A percentile compares a stretch with the other conserved stretches of the same genome.
Evolutionary conservation across 2,113 vertebrate genomes (phyloP).

Genomic region (Phaetusa simplex): DNA sequence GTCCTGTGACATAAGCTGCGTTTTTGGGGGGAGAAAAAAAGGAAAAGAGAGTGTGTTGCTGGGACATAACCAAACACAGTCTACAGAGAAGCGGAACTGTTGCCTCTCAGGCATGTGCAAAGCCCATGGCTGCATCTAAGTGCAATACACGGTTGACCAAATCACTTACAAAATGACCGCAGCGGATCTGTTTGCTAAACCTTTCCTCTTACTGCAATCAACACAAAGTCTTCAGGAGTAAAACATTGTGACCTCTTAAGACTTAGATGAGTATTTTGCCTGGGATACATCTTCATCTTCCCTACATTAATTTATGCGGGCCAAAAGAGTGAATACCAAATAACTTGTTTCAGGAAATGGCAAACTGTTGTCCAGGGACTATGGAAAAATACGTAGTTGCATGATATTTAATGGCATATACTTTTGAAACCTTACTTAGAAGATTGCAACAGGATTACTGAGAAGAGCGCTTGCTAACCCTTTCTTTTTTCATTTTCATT

Average conservation of each 20-base stretch:
- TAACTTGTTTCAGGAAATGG: neutral
- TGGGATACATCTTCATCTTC: neutral
- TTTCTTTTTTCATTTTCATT: neutral
- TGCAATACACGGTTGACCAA: neutral
- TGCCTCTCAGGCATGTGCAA: neutral
- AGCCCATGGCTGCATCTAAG: neutral
- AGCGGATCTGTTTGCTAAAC: neutral
- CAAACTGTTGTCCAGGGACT: neutral
- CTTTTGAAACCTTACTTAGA: neutral
- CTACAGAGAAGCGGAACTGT: neutral
- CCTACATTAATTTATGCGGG: neutral
- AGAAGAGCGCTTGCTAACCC: slow-evolving; percentile 23
- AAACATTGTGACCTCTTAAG: neutral
- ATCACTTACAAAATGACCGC: neutral
- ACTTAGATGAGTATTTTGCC: neutral
- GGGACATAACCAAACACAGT: neutral
- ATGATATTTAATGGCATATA: neutral
- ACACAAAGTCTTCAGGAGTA: neutral
- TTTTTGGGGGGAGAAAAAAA: neutral
- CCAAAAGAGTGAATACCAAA: neutral
- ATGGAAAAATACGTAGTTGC: neutral
- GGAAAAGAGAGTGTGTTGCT: neutral
- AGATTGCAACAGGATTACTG: neutral
- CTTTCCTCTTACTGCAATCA: neutral
- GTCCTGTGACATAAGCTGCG: neutral